These are phyloP conservation scores for Pseudococcus jackbeardsleyi DNA, from an alignment of 2,888 invertebrate species.

Conservation along the genomic window DNA sequence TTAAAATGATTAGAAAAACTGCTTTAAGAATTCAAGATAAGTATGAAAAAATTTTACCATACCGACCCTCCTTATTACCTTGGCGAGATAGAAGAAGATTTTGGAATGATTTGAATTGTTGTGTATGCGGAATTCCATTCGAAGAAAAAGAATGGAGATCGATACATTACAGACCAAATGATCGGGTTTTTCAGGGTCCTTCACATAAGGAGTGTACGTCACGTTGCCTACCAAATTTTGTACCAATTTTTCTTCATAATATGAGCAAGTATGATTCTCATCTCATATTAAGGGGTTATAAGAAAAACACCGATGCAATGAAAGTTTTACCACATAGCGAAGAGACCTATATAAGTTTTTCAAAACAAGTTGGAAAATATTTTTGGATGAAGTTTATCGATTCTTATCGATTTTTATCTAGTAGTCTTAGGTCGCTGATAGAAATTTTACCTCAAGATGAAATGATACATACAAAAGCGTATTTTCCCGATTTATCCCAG, in stretches of 20 bases:
- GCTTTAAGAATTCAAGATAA: too few species aligned
- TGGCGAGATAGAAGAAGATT: neutral
- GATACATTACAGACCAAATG: too few species aligned
- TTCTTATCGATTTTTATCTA: neutral
- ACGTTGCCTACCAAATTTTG: neutral
- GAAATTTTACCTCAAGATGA: neutral
- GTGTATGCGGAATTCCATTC: neutral
- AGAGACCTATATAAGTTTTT: neutral
- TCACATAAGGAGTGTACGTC: neutral
- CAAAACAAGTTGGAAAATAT: neutral
- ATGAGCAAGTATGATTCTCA: neutral
- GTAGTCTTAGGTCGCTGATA: neutral
- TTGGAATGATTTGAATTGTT: neutral
- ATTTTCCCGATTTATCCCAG: neutral
- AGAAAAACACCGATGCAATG: neutral
- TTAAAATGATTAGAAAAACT: too few species aligned
- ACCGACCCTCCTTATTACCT: neutral
- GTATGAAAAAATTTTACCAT: too few species aligned
- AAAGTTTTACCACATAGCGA: neutral
- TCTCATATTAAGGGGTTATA: neutral
- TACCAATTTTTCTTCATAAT: neutral
- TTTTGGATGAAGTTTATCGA: neutral
- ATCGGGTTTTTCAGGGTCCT: neutral
- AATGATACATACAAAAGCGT: neutral
- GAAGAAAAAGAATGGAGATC: too few species aligned